Conservation (phyloP, 2,797 vertebrate genomes). For the Dryobates pubescens region DNA sequence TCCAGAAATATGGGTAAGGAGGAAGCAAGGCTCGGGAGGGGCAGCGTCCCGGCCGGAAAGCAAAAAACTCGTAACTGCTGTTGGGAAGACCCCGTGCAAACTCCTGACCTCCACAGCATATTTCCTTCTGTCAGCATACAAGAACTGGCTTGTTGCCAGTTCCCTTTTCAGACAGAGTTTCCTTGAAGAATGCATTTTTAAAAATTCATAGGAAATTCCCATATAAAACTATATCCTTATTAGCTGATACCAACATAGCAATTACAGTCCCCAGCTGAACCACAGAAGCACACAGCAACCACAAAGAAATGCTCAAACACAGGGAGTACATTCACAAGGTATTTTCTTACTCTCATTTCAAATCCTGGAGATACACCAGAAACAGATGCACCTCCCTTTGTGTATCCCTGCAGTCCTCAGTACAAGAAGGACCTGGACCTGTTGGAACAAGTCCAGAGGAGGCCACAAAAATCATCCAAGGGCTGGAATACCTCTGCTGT, state of each 20-base stretch:
- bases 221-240: neutral
- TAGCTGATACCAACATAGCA: accelerated
- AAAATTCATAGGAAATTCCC: neutral
- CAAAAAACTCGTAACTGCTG: accelerated
- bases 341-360: neutral
- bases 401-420: too few species aligned
- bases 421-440: too few species aligned
- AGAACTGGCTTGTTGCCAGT: neutral
- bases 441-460: too few species aligned
- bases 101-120: neutral
- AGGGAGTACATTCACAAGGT: accelerated
- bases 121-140: neutral
- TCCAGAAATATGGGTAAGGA: neutral
- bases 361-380: neutral
- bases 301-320: neutral
- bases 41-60: neutral
- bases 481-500: too few species aligned
- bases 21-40: neutral
- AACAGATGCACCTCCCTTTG: neutral
- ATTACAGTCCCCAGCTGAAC: neutral
- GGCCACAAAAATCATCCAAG: too few species aligned
- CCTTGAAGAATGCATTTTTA: neutral
- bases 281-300: neutral
- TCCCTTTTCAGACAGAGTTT: neutral
- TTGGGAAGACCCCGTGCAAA: neutral